phyloP scores from a whole-genome alignment of 2,113 vertebrate genomes.

The Mustelus asterias region DNA sequence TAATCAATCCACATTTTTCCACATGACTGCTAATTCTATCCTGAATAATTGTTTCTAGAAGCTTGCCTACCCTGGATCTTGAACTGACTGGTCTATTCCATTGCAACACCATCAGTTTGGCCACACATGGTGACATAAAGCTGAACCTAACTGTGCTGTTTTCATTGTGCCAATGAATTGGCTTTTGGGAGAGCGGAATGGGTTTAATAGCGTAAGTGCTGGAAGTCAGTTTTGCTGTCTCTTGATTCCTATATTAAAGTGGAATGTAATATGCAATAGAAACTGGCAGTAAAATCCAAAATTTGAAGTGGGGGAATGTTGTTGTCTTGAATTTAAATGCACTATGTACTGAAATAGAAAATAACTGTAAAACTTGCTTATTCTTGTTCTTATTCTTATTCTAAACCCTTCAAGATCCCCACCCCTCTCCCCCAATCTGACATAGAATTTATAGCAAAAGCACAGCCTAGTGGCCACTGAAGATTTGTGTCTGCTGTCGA shows the following conservation, averaged over 20 bases:
- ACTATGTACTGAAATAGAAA: background rate
- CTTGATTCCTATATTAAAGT: background rate
- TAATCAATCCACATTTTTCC: no score
- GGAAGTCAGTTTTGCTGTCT: background rate
- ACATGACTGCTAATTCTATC: no score
- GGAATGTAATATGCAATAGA: background rate
- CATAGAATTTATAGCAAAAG: background rate
- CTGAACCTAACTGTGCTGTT: no score
- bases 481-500: background rate
- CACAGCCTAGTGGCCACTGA: background rate
- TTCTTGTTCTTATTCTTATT: background rate
- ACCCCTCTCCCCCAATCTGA: background rate
- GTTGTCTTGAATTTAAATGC: background rate
- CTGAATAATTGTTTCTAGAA: no score
- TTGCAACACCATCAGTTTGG: no score
- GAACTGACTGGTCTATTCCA: no score
- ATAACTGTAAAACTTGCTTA: background rate
- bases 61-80: no score
- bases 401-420: background rate
- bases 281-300: background rate
- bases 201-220: background rate
- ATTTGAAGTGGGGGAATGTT: background rate
- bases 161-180: background rate
- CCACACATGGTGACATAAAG: no score
- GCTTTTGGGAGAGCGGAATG: background rate